phyloP scores from a whole-genome alignment of 2,113 vertebrate species.

The Campylomormyrus tamandua region DNA sequence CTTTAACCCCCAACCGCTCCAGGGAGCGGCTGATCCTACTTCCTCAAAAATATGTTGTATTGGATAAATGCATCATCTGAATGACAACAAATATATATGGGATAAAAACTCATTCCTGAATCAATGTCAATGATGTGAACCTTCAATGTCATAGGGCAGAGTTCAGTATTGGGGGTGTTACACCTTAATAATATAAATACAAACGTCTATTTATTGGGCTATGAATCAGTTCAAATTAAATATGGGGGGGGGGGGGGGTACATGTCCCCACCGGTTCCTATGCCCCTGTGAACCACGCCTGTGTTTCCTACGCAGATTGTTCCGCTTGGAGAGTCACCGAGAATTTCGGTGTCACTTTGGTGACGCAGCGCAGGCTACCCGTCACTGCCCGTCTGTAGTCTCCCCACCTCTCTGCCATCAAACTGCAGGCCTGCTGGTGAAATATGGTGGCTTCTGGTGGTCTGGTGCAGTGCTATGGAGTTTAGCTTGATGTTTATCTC shows the following conservation, averaged over 20 bases:
- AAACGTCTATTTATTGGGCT: neutral
- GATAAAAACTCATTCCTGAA: neutral
- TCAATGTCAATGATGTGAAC: neutral
- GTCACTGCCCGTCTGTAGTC: neutral
- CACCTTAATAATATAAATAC: neutral
- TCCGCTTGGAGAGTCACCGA: neutral
- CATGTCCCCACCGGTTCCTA: neutral
- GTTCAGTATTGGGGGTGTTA: neutral
- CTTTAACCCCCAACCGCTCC: neutral
- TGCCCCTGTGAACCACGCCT: neutral
- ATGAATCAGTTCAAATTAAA: neutral
- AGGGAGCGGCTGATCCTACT: neutral
- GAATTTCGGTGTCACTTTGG: neutral
- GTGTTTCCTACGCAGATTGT: neutral
- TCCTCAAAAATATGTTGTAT: neutral
- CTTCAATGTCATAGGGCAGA: neutral
- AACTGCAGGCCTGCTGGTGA: neutral
- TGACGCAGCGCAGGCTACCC: neutral
- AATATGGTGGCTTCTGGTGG: neutral
- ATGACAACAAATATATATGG: neutral
- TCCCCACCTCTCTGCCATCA: neutral
- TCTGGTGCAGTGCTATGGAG: neutral
- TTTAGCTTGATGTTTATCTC: neutral
- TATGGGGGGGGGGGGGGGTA: neutral
- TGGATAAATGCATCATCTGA: neutral